Evolutionary conservation across 2,113 vertebrate species (phyloP).

Genomic region (Calidris pygmaea): DNA sequence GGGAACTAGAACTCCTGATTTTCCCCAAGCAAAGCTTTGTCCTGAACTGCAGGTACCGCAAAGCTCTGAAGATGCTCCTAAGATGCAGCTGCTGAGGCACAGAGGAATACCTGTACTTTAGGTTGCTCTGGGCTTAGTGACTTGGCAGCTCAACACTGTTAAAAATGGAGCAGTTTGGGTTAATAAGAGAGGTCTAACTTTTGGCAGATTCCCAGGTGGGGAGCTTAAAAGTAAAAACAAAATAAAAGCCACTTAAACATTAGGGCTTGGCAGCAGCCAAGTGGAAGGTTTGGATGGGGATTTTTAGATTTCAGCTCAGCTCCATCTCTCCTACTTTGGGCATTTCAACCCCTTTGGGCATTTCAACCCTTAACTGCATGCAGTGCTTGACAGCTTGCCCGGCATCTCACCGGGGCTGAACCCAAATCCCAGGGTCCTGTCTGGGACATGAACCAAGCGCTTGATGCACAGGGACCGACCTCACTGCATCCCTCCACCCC

Average conservation of each 20-base stretch:
- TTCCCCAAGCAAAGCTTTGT: background rate
- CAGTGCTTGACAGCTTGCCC: background rate
- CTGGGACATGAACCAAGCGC: background rate
- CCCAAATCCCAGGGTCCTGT: background rate
- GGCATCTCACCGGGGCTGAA: background rate
- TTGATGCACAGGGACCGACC: background rate
- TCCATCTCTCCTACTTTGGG: background rate
- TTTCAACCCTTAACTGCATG: background rate
- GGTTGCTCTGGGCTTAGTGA: background rate
- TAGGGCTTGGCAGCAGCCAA: constrained; percentile 10
- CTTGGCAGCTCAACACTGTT: background rate
- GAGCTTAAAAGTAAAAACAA: background rate
- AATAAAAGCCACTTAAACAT: constrained; percentile 19
- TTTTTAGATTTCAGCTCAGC: background rate
- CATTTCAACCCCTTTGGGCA: background rate
- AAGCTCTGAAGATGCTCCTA: background rate
- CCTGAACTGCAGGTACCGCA: background rate
- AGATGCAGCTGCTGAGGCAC: rapidly evolving
- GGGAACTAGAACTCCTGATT: background rate
- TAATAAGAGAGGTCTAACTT: background rate
- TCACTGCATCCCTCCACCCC: background rate
- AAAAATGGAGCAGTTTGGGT: background rate
- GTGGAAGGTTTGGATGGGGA: background rate
- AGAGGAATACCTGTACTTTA: background rate
- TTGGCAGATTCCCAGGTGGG: background rate